These are phyloP conservation scores for Popillia japonica DNA, from an alignment of 1,140 invertebrate genomes.

Conservation along the genomic window DNA sequence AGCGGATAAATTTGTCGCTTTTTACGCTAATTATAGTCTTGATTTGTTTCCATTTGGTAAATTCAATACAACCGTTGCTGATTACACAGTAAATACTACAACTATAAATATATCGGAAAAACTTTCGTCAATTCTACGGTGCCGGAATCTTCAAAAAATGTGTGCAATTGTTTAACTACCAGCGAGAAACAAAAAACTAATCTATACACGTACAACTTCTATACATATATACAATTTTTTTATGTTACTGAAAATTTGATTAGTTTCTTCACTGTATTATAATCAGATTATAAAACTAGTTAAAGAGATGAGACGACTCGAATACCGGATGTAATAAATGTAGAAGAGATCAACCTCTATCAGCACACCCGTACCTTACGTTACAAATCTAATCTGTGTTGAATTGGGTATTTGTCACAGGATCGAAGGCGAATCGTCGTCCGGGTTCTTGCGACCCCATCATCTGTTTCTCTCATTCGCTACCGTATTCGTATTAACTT, in stretches of 20 bases:
- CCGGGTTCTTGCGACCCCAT: not conserved
- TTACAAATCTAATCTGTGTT: slow-evolving; percentile 43
- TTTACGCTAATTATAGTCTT: not conserved
- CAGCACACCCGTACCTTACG: slow-evolving; percentile 20
- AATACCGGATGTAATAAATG: slow-evolving; percentile 34
- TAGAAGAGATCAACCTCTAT: slow-evolving; percentile 35
- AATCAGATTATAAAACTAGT: not conserved
- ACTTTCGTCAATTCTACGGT: too few relatives aligned
- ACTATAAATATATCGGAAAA: too few relatives aligned
- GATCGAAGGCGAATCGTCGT: slow-evolving; percentile 14
- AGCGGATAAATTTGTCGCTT: not conserved
- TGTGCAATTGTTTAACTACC: too few relatives aligned
- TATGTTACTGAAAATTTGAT: too few relatives aligned
- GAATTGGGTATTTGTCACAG: slow-evolving; percentile 41
- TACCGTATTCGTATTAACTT: not conserved
- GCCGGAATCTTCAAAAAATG: too few relatives aligned
- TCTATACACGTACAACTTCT: too few relatives aligned
- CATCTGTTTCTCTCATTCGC: not conserved
- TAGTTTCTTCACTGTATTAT: too few relatives aligned
- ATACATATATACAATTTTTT: too few relatives aligned
- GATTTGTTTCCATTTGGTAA: not conserved
- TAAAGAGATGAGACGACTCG: not conserved
- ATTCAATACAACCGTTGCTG: not conserved
- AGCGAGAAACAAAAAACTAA: too few relatives aligned
- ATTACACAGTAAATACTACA: not conserved